phyloP scores from a whole-genome alignment of 2,888 invertebrate genomes.

The Trissolcus brochymenae region DNA sequence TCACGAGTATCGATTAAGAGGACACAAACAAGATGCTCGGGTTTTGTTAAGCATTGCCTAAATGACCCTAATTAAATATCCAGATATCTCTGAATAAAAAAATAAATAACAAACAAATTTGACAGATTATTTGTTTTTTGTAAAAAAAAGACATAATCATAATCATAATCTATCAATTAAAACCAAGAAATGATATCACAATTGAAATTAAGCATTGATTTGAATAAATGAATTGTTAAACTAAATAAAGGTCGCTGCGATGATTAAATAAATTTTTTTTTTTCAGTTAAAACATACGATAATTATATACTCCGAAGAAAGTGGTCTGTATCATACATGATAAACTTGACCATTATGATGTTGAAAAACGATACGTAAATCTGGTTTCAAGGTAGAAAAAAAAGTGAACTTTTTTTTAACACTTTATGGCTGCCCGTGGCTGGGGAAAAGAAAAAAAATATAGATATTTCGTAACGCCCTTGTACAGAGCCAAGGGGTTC shows the following conservation, averaged over 20 bases:
- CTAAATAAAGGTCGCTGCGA: neutral
- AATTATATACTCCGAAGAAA: conserved; percentile 35
- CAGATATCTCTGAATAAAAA: no score
- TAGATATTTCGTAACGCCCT: neutral
- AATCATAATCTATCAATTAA: neutral
- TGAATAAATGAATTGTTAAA: neutral
- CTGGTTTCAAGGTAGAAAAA: conserved; percentile 29
- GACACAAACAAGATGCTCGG: no score
- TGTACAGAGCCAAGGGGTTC: neutral
- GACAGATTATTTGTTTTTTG: no score
- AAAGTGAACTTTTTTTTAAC: conserved; percentile 16
- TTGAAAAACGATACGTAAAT: conserved; percentile 42
- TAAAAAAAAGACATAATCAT: conserved; percentile 19
- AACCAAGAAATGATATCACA: neutral
- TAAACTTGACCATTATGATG: conserved; percentile 29
- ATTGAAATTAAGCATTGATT: neutral
- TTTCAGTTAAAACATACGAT: conserved; percentile 8
- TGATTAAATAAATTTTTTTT: conserved; percentile 23
- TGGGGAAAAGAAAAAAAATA: conserved; percentile 25
- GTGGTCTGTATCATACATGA: conserved; percentile 31
- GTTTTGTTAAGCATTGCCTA: no score
- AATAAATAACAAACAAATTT: no score
- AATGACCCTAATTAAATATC: no score
- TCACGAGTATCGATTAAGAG: no score
- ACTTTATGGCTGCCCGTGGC: conserved; percentile 13